phyloP scores from a whole-genome alignment of 2,888 invertebrate genomes.

The Trissonchulus sp. region DNA sequence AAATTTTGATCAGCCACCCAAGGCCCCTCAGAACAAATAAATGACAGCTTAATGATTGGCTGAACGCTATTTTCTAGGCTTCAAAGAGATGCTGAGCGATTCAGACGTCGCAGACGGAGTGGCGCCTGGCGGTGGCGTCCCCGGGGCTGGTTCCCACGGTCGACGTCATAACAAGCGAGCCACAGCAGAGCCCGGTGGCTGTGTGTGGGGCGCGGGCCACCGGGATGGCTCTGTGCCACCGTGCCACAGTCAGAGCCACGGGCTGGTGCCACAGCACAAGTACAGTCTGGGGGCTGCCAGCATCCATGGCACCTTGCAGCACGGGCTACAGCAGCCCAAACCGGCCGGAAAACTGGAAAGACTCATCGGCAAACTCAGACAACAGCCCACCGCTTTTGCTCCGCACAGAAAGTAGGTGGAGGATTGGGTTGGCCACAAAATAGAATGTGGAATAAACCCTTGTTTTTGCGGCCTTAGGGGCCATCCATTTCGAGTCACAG shows the following conservation, averaged over 20 bases:
- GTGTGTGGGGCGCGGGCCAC: neutral
- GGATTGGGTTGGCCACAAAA: neutral
- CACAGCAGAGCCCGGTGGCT: neutral
- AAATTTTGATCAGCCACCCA: too few relatives aligned
- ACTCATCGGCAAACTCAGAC: neutral
- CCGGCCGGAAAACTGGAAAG: neutral
- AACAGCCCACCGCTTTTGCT: neutral
- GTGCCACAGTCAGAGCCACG: neutral
- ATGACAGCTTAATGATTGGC: too few relatives aligned
- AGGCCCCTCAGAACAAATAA: too few relatives aligned
- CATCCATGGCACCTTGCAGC: neutral
- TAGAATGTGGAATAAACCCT: neutral
- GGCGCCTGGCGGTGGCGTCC: neutral
- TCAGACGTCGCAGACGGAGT: neutral
- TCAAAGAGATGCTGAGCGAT: constrained; percentile 44
- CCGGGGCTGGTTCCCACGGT: neutral
- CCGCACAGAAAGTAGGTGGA: neutral
- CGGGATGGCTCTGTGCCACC: neutral
- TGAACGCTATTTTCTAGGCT: constrained; percentile 38
- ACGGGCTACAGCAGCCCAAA: too few relatives aligned
- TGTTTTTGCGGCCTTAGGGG: too few relatives aligned
- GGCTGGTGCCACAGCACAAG: neutral
- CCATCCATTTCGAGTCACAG: too few relatives aligned
- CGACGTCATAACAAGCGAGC: neutral
- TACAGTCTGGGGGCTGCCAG: neutral